Percentiles rank a stretch among this genome's conserved stretches.
These are phyloP conservation scores for Porites australiensis DNA, from an alignment of 64 coral and sea anemone genomes.

Conservation along the genomic window DNA sequence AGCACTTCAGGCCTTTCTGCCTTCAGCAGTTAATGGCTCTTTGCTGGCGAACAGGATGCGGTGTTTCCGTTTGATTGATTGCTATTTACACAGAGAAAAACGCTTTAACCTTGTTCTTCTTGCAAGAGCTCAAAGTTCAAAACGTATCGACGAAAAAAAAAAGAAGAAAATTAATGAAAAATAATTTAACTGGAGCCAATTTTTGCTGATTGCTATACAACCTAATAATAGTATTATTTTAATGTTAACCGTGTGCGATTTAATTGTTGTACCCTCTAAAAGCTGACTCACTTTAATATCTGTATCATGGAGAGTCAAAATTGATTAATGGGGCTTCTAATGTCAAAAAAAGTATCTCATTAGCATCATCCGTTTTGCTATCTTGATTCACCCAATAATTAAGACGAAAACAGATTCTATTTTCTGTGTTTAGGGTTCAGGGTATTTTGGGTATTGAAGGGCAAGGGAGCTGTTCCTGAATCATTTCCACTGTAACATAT, in stretches of 20 bases:
- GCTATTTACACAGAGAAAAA: conserved; percentile 12
- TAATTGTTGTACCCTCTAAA: too few species aligned
- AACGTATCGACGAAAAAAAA: too few species aligned
- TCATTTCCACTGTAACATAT: neutral
- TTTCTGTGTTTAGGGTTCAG: too few species aligned
- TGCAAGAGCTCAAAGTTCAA: neutral
- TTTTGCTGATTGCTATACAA: neutral
- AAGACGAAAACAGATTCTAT: neutral
- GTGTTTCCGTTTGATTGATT: conserved; percentile 14
- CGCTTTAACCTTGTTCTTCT: neutral
- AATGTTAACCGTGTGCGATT: too few species aligned
- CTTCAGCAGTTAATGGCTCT: conserved; percentile 14
- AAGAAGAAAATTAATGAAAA: neutral
- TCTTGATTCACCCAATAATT: too few species aligned
- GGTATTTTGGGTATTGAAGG: neutral
- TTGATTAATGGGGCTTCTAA: too few species aligned
- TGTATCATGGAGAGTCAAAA: too few species aligned
- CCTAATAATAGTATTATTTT: neutral
- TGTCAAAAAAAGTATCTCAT: too few species aligned
- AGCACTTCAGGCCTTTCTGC: neutral
- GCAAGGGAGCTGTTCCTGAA: neutral
- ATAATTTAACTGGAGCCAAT: neutral
- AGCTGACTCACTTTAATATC: too few species aligned
- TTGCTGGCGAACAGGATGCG: neutral
- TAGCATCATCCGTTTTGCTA: too few species aligned